These are phyloP conservation scores for Varecia variegata DNA, from an alignment of 2,797 vertebrate genomes.

Conservation along the genomic window DNA sequence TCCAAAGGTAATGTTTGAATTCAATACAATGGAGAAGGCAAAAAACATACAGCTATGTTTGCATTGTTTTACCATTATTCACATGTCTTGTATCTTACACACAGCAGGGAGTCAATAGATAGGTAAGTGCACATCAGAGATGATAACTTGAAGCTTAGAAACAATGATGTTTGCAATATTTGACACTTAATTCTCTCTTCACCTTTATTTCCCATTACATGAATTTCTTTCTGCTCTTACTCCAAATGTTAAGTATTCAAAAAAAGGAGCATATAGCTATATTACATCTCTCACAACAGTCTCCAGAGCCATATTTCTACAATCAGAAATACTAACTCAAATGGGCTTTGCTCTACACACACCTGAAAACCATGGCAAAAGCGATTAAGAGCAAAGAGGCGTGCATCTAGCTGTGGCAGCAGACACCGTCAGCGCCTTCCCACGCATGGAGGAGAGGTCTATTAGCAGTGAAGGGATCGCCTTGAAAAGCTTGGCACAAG, in stretches of 20 bases:
- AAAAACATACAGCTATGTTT: background rate
- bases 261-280: background rate
- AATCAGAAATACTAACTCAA: background rate
- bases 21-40: background rate
- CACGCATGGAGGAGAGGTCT: background rate
- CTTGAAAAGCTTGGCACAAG: background rate
- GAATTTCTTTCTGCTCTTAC: background rate
- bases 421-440: background rate
- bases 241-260: background rate
- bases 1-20: constrained; percentile 26
- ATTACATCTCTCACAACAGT: background rate
- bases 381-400: background rate
- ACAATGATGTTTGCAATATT: background rate
- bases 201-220: background rate
- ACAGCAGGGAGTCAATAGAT: background rate
- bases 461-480: background rate
- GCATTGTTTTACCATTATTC: background rate
- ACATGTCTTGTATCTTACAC: background rate
- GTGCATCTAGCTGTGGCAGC: background rate
- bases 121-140: background rate
- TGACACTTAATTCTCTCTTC: constrained; percentile 5
- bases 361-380: background rate
- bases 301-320: background rate
- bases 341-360: background rate
- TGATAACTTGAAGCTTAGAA: background rate